Evolutionary conservation across 53 echinoderm and acorn worm species (phyloP).

Genomic region (Mesocentrotus franciscanus): DNA sequence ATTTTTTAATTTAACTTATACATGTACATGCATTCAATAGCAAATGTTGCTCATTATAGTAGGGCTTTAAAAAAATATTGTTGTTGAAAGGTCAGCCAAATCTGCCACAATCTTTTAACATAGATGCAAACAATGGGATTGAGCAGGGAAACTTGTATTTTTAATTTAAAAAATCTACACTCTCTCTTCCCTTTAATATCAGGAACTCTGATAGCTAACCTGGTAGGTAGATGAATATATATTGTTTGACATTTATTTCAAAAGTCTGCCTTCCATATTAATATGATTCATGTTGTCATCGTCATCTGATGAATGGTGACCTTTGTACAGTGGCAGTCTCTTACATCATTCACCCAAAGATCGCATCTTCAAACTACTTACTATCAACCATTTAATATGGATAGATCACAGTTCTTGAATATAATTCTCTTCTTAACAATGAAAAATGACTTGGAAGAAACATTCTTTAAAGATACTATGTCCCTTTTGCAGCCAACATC

Average conservation of each 20-base stretch:
- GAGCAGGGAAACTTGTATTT: not conserved
- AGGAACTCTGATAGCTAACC: not conserved
- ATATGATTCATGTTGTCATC: conserved; percentile 34
- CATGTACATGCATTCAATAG: too few relatives aligned
- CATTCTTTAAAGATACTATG: too few relatives aligned
- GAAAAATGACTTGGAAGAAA: not conserved
- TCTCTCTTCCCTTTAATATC: not conserved
- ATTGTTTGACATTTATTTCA: not conserved
- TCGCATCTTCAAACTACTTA: not conserved
- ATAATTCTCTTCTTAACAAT: not conserved
- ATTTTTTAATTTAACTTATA: too few relatives aligned
- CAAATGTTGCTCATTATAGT: too few relatives aligned
- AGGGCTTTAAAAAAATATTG: too few relatives aligned
- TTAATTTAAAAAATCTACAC: not conserved
- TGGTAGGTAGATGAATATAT: not conserved
- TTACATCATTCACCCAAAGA: not conserved
- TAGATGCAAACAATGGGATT: not conserved
- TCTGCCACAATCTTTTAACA: not conserved
- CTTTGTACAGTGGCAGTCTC: not conserved
- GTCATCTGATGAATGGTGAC: conserved; percentile 12
- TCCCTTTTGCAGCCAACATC: too few relatives aligned
- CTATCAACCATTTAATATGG: not conserved
- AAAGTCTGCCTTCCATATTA: not conserved
- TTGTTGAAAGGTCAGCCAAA: not conserved
- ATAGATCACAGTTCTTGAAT: not conserved